Base-by-base conservation (phyloP, 2,888 invertebrate species). In the Drosophila lutescens region DNA sequence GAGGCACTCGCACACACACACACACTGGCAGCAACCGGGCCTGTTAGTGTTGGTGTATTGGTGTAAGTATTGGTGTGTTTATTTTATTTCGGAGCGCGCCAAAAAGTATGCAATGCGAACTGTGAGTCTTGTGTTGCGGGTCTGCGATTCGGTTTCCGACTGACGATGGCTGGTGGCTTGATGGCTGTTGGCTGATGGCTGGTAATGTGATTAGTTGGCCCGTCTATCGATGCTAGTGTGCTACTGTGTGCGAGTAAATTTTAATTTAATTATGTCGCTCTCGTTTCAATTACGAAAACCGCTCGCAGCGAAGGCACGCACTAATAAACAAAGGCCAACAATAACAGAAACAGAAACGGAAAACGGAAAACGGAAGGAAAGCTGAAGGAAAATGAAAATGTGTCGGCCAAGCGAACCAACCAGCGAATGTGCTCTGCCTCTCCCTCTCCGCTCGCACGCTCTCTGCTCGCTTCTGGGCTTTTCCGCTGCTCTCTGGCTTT, bases 151-250 rank as follows among this genome's bases (percentile, higher is more conserved):
- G 71, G 44, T 69, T 61, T 61, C 51, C 76, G 84, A 47, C 65
- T 66, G 65, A 46, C 49, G 63, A 62, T 47, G 30, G 15, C 54
- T 58, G 44, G 20, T 46, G 60, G 4, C 60, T 55, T 41, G 54
- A 10, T 36, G 58, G 10, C 40, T 15, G 57, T 4, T 41, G 58
- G 41, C 50, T 63, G 79, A 80, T 86, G 81, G 75, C 66, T 85
- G 75, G 85, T 83, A 83, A 83, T 83, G 87, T 79, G 87, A 83
- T 83, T 83, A 83, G 82, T 81, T 86, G 68, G 74, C 67, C 63
- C 69, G 68, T 66, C 67, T 67, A 73, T 67, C 67, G 67, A 67
- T 74, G 72, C 74, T 56, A 44, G 50, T 51, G 58, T 49, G 49
- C 30, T n/a, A 53, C 23, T 47, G 53, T 60, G 26, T 60, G 50